Evolutionary conservation across 2,888 invertebrate genomes (phyloP), one percentile per base, ranked within the genome.

Genomic region (Tholera decimalis): DNA sequence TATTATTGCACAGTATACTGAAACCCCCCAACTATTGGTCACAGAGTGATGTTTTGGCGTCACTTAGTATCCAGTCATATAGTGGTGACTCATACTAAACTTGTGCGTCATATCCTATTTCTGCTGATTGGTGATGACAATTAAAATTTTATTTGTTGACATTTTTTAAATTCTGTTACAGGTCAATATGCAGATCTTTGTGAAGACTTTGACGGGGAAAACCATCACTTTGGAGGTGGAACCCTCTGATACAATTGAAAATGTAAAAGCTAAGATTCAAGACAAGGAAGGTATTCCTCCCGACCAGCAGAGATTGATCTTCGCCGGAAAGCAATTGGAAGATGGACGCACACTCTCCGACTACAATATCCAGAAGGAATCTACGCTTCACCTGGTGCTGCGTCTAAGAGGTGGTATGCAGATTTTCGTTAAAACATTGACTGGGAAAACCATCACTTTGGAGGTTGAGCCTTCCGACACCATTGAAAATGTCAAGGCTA

Each of bases 101-200:
- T n/a, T n/a, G n/a, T n/a, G n/a, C n/a, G n/a, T 28, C 22, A 2
- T 46, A 41, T 35, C 50, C 33, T 20, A 35, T 51, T 22, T 18
- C 22, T 46, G 28, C 15, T 43, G 9, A 35, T 26, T 51, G 51
- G 41, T 39, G 33, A 56, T 22, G 0, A 33, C 7, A 18, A 8
- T 30, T 43, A 2, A 15, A 35, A 33, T 33, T 15, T 11, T 18
- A 26, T 39, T 15, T 39, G 5, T 35, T 74, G 66, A 77, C 20
- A 24, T 39, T 61, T 54, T 26, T 64, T 70, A 51, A 28, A 24
- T 54, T 50, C 54, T 80, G 51, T 88, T 88, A 54, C 79, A 89
- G 89, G 68, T 59, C 80, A 89, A 82, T 22, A 87, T 87, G 87
- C 87, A 87, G 80, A 87, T 58, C 44, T 70, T 70, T 22, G 69